Base-by-base conservation (phyloP, 2,797 vertebrate species). In the Pelobates cultripes region DNA sequence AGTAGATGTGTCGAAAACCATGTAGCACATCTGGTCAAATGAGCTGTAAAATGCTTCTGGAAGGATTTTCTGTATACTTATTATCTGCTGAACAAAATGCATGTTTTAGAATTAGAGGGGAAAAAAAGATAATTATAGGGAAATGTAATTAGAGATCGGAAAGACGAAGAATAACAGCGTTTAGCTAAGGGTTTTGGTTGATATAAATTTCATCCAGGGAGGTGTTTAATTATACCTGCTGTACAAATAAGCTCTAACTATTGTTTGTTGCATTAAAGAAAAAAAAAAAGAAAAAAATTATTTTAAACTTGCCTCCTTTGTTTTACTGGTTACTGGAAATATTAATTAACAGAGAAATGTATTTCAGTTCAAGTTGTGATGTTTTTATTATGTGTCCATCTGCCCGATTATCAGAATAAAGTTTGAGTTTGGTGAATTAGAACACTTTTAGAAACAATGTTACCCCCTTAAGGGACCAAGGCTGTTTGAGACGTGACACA, bases 1-100 rank as follows among this genome's bases (percentile, higher is more conserved):
- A 66, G 42, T 69, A n/a, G n/a, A 79, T 61, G 71, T 83, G 63
- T 83, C 53, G 17, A 51, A 60, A 75, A 63, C 51, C 55, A 79
- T 69, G 64, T 7, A 64, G 53, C 1, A 43, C 53, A 43, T 76
- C 42, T 64, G 55, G 63, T 43, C 60, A 79, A 84, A 82, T 78
- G 51, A 82, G 71, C 51, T 78, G 42, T 17, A 82, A 73, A 77
- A 73, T 73, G 43, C 6, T 61, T 47, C 61, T 73, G 69, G 47
- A 78, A 60, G 28, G 14, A 83, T 73, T 73, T 68, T 3, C 6
- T 41, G 75, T 43, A 64, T 13, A 45, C 47, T 14, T 80, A 57
- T 81, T 53, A 76, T 76, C 28, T 76, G 53, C 17, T 70, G 55
- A 47, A 64, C 42, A 70, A 81, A 71, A 66, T 75, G 72, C 42